A percentile compares a stretch with the other conserved stretches of the same genome.
Conservation (phyloP, 2,797 vertebrate species). For the Erithacus rubecula region DNA sequence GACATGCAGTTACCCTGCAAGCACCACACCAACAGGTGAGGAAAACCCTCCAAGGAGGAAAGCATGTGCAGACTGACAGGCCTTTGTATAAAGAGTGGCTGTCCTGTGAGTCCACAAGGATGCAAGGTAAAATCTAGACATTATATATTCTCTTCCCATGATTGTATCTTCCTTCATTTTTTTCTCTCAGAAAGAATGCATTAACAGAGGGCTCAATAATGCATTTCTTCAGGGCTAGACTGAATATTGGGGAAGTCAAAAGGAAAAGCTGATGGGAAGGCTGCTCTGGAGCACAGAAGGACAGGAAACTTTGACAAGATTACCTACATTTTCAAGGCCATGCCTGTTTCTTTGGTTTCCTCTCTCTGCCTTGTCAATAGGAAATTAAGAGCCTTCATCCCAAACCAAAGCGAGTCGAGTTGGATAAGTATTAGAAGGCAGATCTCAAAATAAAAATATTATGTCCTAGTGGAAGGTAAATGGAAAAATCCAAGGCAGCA, state of each 20-base stretch:
- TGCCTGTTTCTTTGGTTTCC: not conserved
- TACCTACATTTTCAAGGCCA: not conserved
- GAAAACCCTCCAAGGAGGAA: not conserved
- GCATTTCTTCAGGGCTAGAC: not conserved
- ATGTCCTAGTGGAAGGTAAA: not conserved
- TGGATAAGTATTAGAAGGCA: not conserved
- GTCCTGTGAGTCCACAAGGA: not conserved
- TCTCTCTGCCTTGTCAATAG: not conserved
- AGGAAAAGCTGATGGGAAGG: not conserved
- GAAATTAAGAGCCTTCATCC: not conserved
- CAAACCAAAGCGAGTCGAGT: not conserved
- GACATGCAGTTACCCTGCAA: constrained; percentile 88
- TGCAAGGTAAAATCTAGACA: not conserved
- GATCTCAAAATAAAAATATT: not conserved
- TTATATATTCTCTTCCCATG: not conserved
- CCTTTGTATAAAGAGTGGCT: not conserved
- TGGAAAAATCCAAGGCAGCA: not conserved
- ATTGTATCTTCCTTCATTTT: not conserved
- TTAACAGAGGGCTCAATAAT: not conserved
- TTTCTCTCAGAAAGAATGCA: not conserved
- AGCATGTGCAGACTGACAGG: not conserved
- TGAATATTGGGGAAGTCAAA: not conserved
- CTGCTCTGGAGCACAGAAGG: not conserved
- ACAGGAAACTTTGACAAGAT: not conserved
- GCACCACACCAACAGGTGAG: not conserved